Conservation (phyloP, 2,888 invertebrate genomes). For the Graphium colonna region DNA sequence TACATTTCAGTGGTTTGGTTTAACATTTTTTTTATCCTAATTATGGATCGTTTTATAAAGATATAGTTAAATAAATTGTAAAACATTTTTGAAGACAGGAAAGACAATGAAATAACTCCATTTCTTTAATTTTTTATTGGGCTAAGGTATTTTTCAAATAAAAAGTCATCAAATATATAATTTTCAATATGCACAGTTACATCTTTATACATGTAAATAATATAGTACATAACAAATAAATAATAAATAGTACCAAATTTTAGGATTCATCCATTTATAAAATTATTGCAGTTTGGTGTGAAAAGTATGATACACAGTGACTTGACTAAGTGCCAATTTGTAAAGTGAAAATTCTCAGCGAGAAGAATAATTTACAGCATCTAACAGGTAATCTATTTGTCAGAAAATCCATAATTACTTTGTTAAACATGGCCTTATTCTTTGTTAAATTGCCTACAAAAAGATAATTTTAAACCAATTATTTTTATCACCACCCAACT, state of each 20-base stretch:
- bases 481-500: conserved; percentile 61
- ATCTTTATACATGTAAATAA: conserved; percentile 79
- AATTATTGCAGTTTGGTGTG: conserved; percentile 69
- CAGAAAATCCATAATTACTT: conserved; percentile 48
- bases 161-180: conserved; percentile 77
- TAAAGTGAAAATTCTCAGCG: conserved; percentile 46
- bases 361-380: conserved; percentile 56
- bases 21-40: no score
- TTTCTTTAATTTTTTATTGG: conserved; percentile 62
- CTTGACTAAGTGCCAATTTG: conserved; percentile 71
- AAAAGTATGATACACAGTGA: conserved; percentile 70
- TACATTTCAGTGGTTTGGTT: no score
- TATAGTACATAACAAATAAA: conserved; percentile 79
- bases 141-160: conserved; percentile 73
- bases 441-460: conserved; percentile 34
- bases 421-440: conserved; percentile 58
- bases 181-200: conserved; percentile 79
- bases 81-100: no score
- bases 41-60: no score
- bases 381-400: conserved; percentile 49
- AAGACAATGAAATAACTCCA: conserved; percentile 27
- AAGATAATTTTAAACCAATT: conserved; percentile 46
- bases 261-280: conserved; percentile 70
- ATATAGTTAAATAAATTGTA: no score
- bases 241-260: conserved; percentile 77